phyloP scores from a whole-genome alignment of 2,888 invertebrate genomes.

The Coronaproctus castanopsis region DNA sequence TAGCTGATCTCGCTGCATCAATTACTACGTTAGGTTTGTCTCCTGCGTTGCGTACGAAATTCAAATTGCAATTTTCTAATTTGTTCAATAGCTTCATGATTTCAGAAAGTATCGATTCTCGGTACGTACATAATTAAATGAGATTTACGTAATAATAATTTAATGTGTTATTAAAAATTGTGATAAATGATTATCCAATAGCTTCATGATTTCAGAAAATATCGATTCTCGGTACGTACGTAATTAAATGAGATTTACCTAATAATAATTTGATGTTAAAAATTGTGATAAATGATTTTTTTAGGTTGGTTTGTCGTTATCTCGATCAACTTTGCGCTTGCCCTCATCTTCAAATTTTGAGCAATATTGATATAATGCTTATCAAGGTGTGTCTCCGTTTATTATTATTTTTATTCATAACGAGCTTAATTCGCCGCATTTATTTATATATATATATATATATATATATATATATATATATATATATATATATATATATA shows the following conservation, averaged over 20 bases:
- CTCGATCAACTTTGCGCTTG: slow-evolving; percentile 5
- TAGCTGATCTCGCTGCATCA: slow-evolving; percentile 20
- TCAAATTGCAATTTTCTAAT: slow-evolving; percentile 9
- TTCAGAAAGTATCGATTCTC: slow-evolving; percentile 12
- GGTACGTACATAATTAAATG: no score
- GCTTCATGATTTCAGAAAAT: slow-evolving; percentile 11
- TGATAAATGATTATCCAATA: slow-evolving; percentile 13
- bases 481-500: slow-evolving; percentile 12
- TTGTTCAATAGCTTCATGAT: slow-evolving; percentile 15
- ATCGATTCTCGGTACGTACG: slow-evolving; percentile 12
- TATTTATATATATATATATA: not conserved
- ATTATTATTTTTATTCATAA: not conserved
- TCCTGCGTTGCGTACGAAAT: slow-evolving; percentile 5
- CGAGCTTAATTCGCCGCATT: not conserved
- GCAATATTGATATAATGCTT: slow-evolving; percentile 5
- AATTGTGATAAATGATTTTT: not conserved
- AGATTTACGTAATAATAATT: not conserved
- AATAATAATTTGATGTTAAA: not conserved
- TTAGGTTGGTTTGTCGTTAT: slow-evolving; percentile 15
- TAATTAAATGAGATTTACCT: no score
- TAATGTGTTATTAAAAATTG: not conserved
- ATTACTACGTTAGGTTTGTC: slow-evolving; percentile 19
- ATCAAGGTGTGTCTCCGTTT: slow-evolving; percentile 2
- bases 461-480: slow-evolving; percentile 4
- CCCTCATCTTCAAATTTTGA: slow-evolving; percentile 1